These are phyloP conservation scores for Onychostruthus taczanowskii DNA, from an alignment of 2,113 vertebrate species.

Conservation along the genomic window DNA sequence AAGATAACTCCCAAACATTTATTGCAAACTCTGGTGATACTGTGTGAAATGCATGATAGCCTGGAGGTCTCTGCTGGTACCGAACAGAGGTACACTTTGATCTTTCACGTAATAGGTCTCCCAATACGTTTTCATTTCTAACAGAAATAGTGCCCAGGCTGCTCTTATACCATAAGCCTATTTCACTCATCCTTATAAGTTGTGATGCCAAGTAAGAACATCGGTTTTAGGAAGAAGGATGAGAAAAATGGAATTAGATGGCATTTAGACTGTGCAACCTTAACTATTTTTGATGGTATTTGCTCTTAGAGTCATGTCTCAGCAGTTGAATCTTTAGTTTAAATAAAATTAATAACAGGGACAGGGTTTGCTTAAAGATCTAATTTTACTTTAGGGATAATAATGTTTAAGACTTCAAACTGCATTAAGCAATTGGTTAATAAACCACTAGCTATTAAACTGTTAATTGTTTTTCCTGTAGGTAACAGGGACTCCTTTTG, in stretches of 20 bases:
- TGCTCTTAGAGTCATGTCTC: neutral
- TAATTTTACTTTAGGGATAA: neutral
- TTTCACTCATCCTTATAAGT: neutral
- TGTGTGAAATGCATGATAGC: neutral
- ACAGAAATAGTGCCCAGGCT: neutral
- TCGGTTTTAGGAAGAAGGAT: slow-evolving; percentile 14
- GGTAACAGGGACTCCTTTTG: neutral
- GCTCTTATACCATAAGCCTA: neutral
- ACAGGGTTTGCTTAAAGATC: neutral
- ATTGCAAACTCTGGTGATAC: neutral
- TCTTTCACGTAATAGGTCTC: slow-evolving; percentile 32
- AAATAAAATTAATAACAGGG: neutral
- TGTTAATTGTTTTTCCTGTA: neutral
- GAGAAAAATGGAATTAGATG: neutral
- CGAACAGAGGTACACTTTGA: neutral
- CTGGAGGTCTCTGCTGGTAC: neutral
- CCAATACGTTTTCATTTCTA: slow-evolving; percentile 37
- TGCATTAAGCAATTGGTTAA: neutral
- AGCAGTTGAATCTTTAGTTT: neutral
- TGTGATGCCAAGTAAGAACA: neutral
- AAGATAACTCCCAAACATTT: neutral
- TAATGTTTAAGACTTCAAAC: neutral
- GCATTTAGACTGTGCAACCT: neutral
- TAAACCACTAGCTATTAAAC: neutral
- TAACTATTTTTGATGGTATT: neutral